Conservation (phyloP, 2,888 invertebrate species). For the Calameuta idolon region DNA sequence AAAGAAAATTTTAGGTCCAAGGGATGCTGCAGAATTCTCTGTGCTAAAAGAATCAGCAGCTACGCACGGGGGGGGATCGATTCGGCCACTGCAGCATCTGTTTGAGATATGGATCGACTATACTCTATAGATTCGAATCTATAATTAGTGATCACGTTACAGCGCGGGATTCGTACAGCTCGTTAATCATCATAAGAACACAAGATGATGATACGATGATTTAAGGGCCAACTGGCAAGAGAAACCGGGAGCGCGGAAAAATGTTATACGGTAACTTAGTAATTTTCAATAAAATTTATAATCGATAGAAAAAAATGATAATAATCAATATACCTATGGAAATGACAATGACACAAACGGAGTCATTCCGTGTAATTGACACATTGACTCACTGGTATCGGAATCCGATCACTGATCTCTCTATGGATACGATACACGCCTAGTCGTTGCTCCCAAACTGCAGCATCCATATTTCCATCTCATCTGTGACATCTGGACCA, state of each 20-base stretch:
- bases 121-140: not conserved
- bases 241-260: not conserved
- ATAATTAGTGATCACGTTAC: not conserved
- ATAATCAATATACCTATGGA: not conserved
- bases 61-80: not conserved
- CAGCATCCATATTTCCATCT: not conserved
- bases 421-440: not conserved
- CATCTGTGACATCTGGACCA: not conserved
- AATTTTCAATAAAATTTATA: not conserved
- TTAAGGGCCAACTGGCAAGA: not conserved
- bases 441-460: not conserved
- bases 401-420: not conserved
- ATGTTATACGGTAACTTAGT: not conserved
- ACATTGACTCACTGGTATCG: not conserved
- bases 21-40: not conserved
- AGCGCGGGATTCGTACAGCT: not conserved
- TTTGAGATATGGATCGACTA: not conserved
- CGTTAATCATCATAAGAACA: not conserved
- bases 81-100: not conserved
- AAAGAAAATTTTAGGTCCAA: not conserved
- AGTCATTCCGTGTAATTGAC: constrained; percentile 9
- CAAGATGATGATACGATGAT: not conserved
- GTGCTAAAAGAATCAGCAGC: not conserved
- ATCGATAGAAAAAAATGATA: not conserved
- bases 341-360: not conserved